These are phyloP conservation scores for Tribolium castaneum DNA, from an alignment of 1,140 invertebrate species.

Conservation along the genomic window DNA sequence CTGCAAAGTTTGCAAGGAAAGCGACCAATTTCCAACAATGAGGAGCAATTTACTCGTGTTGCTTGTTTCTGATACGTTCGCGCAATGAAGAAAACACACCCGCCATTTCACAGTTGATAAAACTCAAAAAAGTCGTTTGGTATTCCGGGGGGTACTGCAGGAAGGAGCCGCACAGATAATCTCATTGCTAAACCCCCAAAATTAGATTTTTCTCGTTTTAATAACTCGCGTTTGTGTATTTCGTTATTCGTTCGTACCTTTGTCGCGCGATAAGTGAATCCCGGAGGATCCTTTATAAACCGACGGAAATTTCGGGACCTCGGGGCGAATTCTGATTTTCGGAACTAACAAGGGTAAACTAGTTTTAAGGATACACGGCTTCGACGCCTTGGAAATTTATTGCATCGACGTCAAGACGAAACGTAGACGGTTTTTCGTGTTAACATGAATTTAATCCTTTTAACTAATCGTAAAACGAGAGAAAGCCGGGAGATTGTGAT, in stretches of 20 bases:
- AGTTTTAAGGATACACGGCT: not conserved
- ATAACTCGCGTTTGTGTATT: not conserved
- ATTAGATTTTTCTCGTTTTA: not conserved
- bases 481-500: not conserved
- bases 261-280: too few species aligned
- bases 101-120: not conserved
- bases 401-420: too few species aligned
- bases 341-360: not conserved
- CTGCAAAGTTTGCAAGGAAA: slow-evolving; percentile 1
- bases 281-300: not conserved
- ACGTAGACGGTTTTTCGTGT: not conserved
- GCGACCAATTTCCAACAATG: slow-evolving; percentile 13
- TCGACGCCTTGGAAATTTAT: not conserved
- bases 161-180: not conserved
- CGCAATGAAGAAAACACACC: not conserved
- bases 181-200: not conserved
- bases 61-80: not conserved
- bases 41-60: not conserved
- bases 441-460: slow-evolving; percentile 1
- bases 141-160: not conserved
- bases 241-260: not conserved
- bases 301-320: not conserved
- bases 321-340: not conserved
- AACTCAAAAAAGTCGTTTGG: not conserved
- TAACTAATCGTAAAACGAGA: slow-evolving; percentile 18